These are phyloP conservation scores for Aegithalos caudatus DNA, from an alignment of 2,113 vertebrate species.

Conservation along the genomic window DNA sequence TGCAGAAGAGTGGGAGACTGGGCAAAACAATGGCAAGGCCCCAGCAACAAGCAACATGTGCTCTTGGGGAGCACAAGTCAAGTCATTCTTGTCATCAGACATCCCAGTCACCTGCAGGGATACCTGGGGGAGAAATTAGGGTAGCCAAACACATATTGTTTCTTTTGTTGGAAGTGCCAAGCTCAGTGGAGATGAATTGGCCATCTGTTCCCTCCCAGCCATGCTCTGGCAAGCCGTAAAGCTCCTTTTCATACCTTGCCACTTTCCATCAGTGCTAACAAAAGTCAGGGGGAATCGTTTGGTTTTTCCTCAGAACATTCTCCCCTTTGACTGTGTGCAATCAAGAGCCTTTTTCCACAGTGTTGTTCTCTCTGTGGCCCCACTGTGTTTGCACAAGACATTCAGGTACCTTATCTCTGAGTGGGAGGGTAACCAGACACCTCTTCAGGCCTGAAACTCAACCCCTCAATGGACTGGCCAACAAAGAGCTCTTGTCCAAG, in stretches of 20 bases:
- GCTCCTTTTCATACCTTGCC: constrained; percentile 63
- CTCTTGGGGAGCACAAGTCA: constrained; percentile 47
- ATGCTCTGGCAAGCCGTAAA: constrained; percentile 59
- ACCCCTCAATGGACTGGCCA: not conserved
- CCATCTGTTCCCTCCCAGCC: constrained; percentile 74
- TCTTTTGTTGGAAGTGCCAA: constrained; percentile 74
- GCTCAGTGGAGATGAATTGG: constrained; percentile 72
- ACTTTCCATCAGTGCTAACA: constrained; percentile 65
- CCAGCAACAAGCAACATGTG: constrained; percentile 6
- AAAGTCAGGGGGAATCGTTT: constrained; percentile 42
- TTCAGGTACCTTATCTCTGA: constrained; percentile 21
- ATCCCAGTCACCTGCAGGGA: constrained; percentile 76
- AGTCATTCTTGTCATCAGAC: constrained; percentile 76
- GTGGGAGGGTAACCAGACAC: not conserved
- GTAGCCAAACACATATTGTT: constrained; percentile 73
- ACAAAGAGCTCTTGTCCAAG: constrained; percentile 44
- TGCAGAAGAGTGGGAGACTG: not conserved
- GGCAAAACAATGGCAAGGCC: constrained; percentile 51
- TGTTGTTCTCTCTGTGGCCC: not conserved
- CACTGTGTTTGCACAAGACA: not conserved
- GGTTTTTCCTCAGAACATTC: constrained; percentile 23
- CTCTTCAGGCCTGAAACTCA: not conserved
- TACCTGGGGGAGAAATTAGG: constrained; percentile 75
- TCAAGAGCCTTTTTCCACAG: not conserved
- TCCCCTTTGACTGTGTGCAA: not conserved